These are phyloP conservation scores for Aproaerema taeniolella DNA, from an alignment of 2,888 invertebrate genomes.

Conservation along the genomic window DNA sequence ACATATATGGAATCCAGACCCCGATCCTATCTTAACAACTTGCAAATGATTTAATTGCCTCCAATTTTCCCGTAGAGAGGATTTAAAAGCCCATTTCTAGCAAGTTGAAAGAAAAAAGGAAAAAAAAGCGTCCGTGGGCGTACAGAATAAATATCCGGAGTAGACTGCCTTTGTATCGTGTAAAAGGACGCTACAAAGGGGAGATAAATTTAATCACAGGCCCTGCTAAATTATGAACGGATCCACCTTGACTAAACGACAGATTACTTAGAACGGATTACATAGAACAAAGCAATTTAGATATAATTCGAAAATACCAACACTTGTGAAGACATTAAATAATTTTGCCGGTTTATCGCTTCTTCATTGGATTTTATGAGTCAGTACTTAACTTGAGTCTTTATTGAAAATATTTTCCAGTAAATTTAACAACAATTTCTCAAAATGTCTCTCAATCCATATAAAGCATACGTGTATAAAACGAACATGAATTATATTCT, in stretches of 20 bases:
- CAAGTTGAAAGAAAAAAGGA: slow-evolving; percentile 5
- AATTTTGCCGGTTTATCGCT: too few relatives aligned
- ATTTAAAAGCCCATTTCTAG: slow-evolving; percentile 7
- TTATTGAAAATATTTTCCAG: too few relatives aligned
- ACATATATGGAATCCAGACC: not conserved
- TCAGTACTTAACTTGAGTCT: too few relatives aligned
- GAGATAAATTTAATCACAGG: slow-evolving; percentile 51
- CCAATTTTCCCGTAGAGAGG: slow-evolving; percentile 4
- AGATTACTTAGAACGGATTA: slow-evolving; percentile 5
- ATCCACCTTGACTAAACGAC: slow-evolving; percentile 7
- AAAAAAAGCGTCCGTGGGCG: slow-evolving; percentile 13
- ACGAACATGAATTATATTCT: too few relatives aligned
- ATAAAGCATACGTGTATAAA: too few relatives aligned
- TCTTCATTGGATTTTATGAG: too few relatives aligned
- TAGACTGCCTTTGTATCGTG: slow-evolving; percentile 41
- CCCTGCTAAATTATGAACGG: slow-evolving; percentile 44
- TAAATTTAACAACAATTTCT: too few relatives aligned
- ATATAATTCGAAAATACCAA: too few relatives aligned
- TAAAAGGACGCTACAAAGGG: slow-evolving; percentile 47
- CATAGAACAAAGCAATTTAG: too few relatives aligned
- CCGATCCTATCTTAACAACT: slow-evolving; percentile 1
- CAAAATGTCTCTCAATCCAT: too few relatives aligned
- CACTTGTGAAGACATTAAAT: too few relatives aligned
- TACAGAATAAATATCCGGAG: slow-evolving; percentile 48
- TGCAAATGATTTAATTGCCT: slow-evolving; percentile 8